Base-by-base conservation (phyloP, 2,888 invertebrate genomes). In the Phyllotreta cruciferae region DNA sequence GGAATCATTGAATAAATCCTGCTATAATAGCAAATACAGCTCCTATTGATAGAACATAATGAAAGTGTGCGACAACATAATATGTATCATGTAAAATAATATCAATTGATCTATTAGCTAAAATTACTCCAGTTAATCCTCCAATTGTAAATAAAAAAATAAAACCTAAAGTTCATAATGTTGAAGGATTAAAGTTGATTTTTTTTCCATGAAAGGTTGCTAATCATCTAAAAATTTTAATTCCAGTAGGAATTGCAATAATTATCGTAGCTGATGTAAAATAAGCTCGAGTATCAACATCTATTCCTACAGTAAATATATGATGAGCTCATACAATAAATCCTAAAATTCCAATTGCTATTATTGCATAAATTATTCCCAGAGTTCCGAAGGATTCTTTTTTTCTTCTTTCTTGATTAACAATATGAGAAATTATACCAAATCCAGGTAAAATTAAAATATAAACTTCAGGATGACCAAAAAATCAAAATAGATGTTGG, bases 401-500 rank as follows among this genome's bases (percentile, higher is more conserved):
- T n/a, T n/a, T n/a, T 6, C 87, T 87, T 78, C 87, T 87, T 86
- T 90, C 88, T 85, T 88, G 87, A 0, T 84, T 85, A 81, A 92
- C 87, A 83, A 91, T 88, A 78, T 92, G 90, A 0, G 90, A 91
- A 80, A 92, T 88, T 84, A 92, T 86, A 0, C 92, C 91, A 85
- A n/a, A n/a, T n/a, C n/a, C n/a, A n/a, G n/a, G n/a, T n/a, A n/a
- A n/a, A n/a, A n/a, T n/a, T n/a, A 93, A 82, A 89, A 92, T 91
- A 82, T 93, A 93, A 67, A 93, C 91, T 87, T 92, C 92, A 7
- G 92, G 92, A 60, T 93, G 92, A 0, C 92, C 92, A 86, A 93
- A 93, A 83, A 93, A 93, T 88, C 92, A 93, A 83, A 93, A 92
- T 85, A 92, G 82, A 80, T 93, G 91, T 86, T 92, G 91, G 58